Evolutionary conservation across 1,140 invertebrate species (phyloP).

Genomic region (Eriosoma lanigerum): DNA sequence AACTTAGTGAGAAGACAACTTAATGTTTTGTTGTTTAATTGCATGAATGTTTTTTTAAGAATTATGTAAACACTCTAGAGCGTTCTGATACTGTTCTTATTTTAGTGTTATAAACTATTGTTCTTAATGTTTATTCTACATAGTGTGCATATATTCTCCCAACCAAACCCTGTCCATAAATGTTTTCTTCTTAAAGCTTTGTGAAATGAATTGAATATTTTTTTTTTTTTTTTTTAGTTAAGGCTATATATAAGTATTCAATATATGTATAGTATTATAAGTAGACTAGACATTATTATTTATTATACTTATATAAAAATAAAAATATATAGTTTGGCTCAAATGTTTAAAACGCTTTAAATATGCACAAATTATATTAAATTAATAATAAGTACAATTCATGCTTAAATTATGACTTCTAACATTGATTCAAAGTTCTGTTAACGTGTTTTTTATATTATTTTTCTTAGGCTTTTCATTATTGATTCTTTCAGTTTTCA

Average conservation of each 20-base stretch:
- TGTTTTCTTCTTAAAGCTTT: conserved; percentile 49
- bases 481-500: conserved; percentile 2
- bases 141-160: conserved; percentile 42
- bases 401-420: conserved; percentile 24
- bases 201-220: conserved; percentile 7
- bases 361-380: conserved; percentile 31
- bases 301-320: conserved; percentile 46
- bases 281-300: conserved; percentile 47
- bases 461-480: neutral
- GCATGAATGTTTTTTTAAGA: conserved; percentile 30
- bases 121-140: conserved; percentile 39
- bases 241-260: conserved; percentile 44
- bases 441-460: neutral
- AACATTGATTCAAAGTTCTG: neutral
- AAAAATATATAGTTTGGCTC: conserved; percentile 46
- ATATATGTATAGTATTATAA: conserved; percentile 51
- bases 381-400: conserved; percentile 46
- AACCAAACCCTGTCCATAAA: conserved; percentile 29
- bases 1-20: conserved; percentile 35
- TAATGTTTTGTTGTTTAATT: conserved; percentile 28
- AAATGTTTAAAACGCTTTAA: conserved; percentile 41
- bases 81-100: conserved; percentile 29
- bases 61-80: conserved; percentile 16
- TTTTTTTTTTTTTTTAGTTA: conserved; percentile 37
- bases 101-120: conserved; percentile 38